Base-by-base conservation (phyloP, 1,140 invertebrate genomes). In the Drosophila nannoptera region DNA sequence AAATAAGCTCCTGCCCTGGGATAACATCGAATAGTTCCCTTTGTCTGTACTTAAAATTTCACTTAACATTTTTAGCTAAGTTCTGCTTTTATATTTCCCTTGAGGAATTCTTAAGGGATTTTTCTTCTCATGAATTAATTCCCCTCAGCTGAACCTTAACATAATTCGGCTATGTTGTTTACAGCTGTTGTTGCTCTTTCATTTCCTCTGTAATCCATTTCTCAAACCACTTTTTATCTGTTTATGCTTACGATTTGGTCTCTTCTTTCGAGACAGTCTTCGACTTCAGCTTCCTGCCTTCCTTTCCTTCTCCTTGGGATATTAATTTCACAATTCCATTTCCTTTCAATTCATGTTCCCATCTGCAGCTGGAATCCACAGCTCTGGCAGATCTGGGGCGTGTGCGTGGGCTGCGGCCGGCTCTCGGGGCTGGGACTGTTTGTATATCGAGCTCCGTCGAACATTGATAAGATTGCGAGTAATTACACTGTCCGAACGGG, bases 401-500 rank as follows among this genome's bases (percentile, higher is more conserved):
- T 52, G 45, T 48, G 33, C 36, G 7, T 38, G 32, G 16, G 49
- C 5, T 45, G 48, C 45, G 38, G n/a, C 22, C 38, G 60, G 40
- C 12, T 43, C 14, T 11, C 12, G 38, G 8, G 29, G 35, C 5
- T 12, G 16, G 35, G 42, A 42, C 60, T 64, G n/a, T 50, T 64
- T 64, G 52, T 69, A 31, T 8, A 35, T 32, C 33, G 35, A 22
- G 43, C 12, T 16, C 12, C 9, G 46, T 22, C 22, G 22, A 22
- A 22, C 53, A 65, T 54, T 66, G 68, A 70, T 70, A 70, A 70
- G 68, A 70, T 70, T 54, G 48, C 54, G 46, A 70, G 68, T 70
- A 70, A 70, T 70, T 70, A 70, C 62, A 70, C 68, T 59, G 63
- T 70, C 68, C 54, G 38, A 22, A 33, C 62, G 40, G 49, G 40